A percentile compares a stretch with the other conserved stretches of the same genome.
Conservation (phyloP, 2,113 vertebrate genomes). For the Dromiciops gliroides region DNA sequence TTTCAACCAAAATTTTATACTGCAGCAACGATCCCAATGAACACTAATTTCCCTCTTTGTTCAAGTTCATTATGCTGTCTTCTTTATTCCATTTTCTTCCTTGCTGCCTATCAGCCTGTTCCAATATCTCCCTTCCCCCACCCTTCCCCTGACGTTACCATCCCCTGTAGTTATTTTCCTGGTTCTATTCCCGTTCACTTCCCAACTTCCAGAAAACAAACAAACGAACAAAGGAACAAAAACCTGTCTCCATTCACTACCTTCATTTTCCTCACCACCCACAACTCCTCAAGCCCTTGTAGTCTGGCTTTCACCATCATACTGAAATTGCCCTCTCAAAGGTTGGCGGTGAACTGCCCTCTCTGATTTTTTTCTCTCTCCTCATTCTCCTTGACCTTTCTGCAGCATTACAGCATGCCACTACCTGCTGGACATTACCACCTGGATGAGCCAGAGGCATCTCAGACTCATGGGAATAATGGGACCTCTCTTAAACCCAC, state of each 20-base stretch:
- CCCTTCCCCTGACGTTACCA: neutral
- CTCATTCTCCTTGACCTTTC: neutral
- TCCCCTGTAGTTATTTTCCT: neutral
- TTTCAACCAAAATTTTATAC: neutral
- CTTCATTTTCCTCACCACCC: neutral
- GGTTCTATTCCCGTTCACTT: neutral
- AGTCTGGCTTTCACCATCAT: neutral
- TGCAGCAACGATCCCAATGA: neutral
- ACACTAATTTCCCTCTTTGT: neutral
- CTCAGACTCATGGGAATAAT: neutral
- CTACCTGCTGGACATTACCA: neutral
- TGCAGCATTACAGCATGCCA: neutral
- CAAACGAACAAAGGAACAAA: neutral
- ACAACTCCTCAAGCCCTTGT: neutral
- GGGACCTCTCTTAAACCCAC: neutral
- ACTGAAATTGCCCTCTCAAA: neutral
- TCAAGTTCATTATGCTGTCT: neutral
- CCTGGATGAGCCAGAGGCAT: neutral
- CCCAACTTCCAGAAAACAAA: neutral
- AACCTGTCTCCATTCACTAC: neutral
- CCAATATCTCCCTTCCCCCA: neutral
- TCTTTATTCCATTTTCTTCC: neutral
- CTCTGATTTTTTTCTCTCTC: neutral
- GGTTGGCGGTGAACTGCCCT: neutral
- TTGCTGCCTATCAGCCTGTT: neutral